A percentile compares a stretch with the other conserved stretches of the same genome.
Evolutionary conservation across 2,888 invertebrate species (phyloP).

Genomic region (Eupithecia exiguata): DNA sequence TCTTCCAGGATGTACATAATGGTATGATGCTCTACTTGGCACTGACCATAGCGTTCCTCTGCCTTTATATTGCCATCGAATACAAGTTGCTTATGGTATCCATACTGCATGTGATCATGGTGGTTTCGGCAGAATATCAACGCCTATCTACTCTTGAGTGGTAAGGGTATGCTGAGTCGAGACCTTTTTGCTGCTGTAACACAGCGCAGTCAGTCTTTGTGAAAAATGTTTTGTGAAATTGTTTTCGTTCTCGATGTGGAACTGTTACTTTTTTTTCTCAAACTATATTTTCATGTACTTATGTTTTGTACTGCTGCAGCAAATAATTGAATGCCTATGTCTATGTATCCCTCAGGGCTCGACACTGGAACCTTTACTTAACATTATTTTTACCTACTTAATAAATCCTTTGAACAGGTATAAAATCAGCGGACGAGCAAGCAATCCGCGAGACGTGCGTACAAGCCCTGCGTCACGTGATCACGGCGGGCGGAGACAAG

Average conservation of each 20-base stretch:
- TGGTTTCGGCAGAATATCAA: no score
- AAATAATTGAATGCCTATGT: no score
- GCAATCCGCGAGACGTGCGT: conserved; percentile 96
- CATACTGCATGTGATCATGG: no score
- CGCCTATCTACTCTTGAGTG: no score
- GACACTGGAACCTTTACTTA: background rate
- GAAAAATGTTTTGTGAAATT: no score
- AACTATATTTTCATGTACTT: no score
- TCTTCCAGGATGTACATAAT: conserved; percentile 96
- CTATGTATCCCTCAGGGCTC: conserved; percentile 13
- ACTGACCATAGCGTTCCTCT: background rate
- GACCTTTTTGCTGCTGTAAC: no score
- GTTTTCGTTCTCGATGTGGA: no score
- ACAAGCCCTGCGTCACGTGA: conserved; percentile 93
- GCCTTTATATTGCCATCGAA: background rate
- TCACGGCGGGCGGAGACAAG: conserved; percentile 93
- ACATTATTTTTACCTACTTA: background rate
- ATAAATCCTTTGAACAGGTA: conserved; percentile 58
- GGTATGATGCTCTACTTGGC: conserved; percentile 52
- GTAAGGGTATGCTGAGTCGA: no score
- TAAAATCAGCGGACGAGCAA: conserved; percentile 93
- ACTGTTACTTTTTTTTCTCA: no score
- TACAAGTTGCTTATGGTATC: background rate
- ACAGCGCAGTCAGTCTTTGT: no score
- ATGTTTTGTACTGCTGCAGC: no score